Evolutionary conservation across 2,888 invertebrate species (phyloP), one percentile per base, ranked within the genome.

Genomic region (Nephrotoma appendiculata): DNA sequence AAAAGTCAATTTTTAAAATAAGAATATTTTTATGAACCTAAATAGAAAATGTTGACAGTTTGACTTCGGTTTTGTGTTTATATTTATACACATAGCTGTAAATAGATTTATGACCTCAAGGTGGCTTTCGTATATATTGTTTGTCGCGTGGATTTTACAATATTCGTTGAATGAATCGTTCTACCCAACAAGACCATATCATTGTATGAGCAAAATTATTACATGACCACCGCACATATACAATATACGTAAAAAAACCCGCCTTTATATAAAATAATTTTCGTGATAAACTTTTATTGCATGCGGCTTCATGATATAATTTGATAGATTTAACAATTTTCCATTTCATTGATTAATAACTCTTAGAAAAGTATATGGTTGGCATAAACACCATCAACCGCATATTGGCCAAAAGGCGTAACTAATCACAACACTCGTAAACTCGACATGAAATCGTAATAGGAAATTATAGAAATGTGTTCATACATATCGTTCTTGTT

Each of bases 141-240:
- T 11, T 84, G 84, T 84, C 84, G 84, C 84, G 84, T 84, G 84
- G 84, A 84, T 42, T 84, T 84, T 84, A 71, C 31, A 71, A 31
- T 31, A 31, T 71, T 31, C 9, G 2, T 71, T 71, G 31, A 71
- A 71, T 71, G 31, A 15, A 31, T 31, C 19, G 0, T 57, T 57
- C 7, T 57, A 19, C 19, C 19, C 19, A 57, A 31, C 71, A 71
- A 57, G 15, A 57, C 52, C 6, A 57, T 15, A 57, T 31, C 6
- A 2, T 5, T 52, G 7, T 52, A 52, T 52, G 52, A 15, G 52
- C 52, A 15, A 71, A 71, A 31, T 31, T 31, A 71, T 71, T 71
- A 71, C 71, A 71, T 71, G 71, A 71, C 71, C 71, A 31, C 31
- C 71, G 31, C 11, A 71, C 9, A 71, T 71, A 71, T 31, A 71